Evolutionary conservation across 2,888 invertebrate genomes (phyloP).

Genomic region (Mimumesa dahlbomi): DNA sequence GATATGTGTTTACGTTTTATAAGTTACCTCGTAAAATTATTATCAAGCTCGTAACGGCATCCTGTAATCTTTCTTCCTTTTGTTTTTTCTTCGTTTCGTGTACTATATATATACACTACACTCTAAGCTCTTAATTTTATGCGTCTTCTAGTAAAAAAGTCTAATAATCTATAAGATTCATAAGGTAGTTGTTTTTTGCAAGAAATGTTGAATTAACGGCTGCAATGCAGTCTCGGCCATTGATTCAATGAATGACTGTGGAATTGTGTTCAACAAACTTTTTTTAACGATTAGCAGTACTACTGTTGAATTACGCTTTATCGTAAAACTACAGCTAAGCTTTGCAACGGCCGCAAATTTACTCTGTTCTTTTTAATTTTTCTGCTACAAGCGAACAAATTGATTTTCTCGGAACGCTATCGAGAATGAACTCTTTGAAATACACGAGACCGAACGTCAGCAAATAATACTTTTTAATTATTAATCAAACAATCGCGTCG

Average conservation of each 20-base stretch:
- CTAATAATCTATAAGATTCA: slow-evolving; percentile 39
- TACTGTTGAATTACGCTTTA: slow-evolving; percentile 50
- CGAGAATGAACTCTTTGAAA: background rate
- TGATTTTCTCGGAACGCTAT: background rate
- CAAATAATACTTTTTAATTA: slow-evolving; percentile 10
- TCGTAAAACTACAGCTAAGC: slow-evolving; percentile 25
- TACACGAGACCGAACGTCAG: background rate
- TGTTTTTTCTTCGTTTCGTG: background rate
- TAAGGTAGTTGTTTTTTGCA: slow-evolving; percentile 49
- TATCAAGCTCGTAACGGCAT: slow-evolving; percentile 23
- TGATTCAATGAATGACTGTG: slow-evolving; percentile 59
- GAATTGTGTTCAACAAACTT: slow-evolving; percentile 60
- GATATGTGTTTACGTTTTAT: slow-evolving; percentile 16
- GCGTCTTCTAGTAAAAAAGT: slow-evolving; percentile 39
- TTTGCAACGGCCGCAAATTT: slow-evolving; percentile 36
- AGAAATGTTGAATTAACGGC: slow-evolving; percentile 52
- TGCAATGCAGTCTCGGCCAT: slow-evolving; percentile 52
- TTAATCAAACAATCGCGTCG: background rate
- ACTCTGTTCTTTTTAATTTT: too few species aligned
- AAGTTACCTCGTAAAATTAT: slow-evolving; percentile 34
- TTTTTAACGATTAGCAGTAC: slow-evolving; percentile 48
- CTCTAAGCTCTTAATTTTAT: slow-evolving; percentile 35
- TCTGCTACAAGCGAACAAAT: background rate
- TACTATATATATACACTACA: slow-evolving; percentile 36
- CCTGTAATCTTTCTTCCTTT: slow-evolving; percentile 12